These are phyloP conservation scores for Lerista edwardsae DNA, from an alignment of 2,797 vertebrate genomes.

Conservation along the genomic window DNA sequence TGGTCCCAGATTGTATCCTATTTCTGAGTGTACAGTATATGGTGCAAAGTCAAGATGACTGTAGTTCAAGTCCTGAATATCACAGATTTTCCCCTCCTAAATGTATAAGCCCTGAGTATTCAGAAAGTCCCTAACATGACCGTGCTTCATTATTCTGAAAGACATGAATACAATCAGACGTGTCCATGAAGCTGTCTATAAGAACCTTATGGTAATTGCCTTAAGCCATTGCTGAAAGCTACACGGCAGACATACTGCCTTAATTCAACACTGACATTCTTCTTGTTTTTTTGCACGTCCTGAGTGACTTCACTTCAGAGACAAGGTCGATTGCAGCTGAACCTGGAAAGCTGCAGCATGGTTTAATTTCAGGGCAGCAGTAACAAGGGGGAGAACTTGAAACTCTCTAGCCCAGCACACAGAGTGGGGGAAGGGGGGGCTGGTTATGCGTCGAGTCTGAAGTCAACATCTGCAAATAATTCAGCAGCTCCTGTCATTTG, in stretches of 20 bases:
- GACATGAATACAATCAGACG: conserved; percentile 19
- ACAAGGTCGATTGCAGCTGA: conserved; percentile 49
- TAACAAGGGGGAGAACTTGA: conserved; percentile 44
- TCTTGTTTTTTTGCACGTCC: conserved; percentile 15
- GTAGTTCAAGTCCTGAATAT: not conserved
- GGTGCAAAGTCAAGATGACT: not conserved
- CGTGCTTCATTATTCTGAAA: conserved; percentile 24
- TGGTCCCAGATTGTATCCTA: conserved; percentile 31
- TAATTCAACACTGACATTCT: not conserved
- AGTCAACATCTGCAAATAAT: conserved; percentile 75
- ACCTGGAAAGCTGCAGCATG: conserved; percentile 49
- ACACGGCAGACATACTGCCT: not conserved
- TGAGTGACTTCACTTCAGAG: conserved; percentile 41
- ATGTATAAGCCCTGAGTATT: conserved; percentile 13
- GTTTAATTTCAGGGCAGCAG: conserved; percentile 50
- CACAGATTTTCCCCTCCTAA: not conserved
- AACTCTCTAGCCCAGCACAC: conserved; percentile 57
- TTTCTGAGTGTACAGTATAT: not conserved
- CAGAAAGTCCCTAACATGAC: conserved; percentile 31
- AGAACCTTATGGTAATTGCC: conserved; percentile 41
- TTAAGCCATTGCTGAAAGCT: conserved; percentile 22
- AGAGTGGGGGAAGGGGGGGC: conserved; percentile 38
- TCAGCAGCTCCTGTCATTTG: conserved; percentile 64
- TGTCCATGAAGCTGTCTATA: conserved; percentile 40
- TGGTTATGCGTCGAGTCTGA: conserved; percentile 36